These are phyloP conservation scores for Eristalis pertinax DNA, from an alignment of 2,888 invertebrate species.

Conservation along the genomic window DNA sequence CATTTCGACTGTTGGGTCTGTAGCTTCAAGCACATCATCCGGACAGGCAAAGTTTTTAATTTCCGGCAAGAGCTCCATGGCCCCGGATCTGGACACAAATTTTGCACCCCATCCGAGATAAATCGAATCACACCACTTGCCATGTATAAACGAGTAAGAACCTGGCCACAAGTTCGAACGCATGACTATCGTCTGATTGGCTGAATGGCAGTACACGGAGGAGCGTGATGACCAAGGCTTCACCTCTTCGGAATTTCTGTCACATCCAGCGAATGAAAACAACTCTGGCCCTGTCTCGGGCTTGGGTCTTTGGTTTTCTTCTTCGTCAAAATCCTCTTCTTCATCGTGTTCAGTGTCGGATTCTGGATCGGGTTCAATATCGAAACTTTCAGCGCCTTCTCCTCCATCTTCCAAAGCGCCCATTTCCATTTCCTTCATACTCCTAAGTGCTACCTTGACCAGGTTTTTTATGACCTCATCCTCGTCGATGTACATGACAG, in stretches of 20 bases:
- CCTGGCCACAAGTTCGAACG: conserved; percentile 94
- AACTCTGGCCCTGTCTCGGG: conserved; percentile 82
- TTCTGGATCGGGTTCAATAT: conserved; percentile 73
- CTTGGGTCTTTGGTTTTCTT: conserved; percentile 83
- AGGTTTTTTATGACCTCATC: conserved; percentile 80
- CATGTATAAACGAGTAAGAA: conserved; percentile 88
- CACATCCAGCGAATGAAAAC: conserved; percentile 75
- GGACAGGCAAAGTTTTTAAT: conserved; percentile 89
- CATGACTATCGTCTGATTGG: conserved; percentile 86
- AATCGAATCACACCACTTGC: conserved; percentile 85
- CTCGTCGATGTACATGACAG: conserved; percentile 89
- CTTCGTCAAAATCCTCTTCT: conserved; percentile 77
- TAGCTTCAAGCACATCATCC: conserved; percentile 88
- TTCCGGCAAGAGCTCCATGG: conserved; percentile 85
- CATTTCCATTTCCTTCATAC: conserved; percentile 72
- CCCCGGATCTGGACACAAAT: conserved; percentile 84
- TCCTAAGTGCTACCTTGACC: conserved; percentile 73
- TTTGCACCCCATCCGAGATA: conserved; percentile 93
- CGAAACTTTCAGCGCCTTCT: conserved; percentile 78
- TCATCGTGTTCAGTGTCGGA: conserved; percentile 73
- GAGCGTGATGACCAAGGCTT: conserved; percentile 87
- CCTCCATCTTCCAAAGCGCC: conserved; percentile 56
- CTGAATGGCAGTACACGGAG: conserved; percentile 85
- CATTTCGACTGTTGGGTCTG: conserved; percentile 90
- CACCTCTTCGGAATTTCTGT: conserved; percentile 76